A percentile compares a stretch with the other conserved stretches of the same genome.
Evolutionary conservation across 2,797 vertebrate genomes (phyloP).

Genomic region (Philypnodon macrostomus): DNA sequence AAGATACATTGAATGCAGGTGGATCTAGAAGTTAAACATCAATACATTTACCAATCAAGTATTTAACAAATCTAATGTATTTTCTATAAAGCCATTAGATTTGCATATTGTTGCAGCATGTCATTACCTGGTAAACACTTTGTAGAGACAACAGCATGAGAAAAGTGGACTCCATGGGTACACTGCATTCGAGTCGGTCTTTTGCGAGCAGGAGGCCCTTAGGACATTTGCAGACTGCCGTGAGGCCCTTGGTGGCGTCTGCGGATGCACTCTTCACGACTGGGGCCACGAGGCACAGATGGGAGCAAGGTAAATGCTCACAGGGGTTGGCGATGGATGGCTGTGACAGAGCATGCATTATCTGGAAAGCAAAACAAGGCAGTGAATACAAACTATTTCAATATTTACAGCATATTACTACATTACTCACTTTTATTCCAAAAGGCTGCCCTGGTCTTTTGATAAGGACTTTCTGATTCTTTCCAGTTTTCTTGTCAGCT

Average conservation of each 20-base stretch:
- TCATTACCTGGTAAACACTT: constrained; percentile 79
- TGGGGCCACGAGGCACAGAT: constrained; percentile 83
- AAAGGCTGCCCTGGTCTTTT: constrained; percentile 86
- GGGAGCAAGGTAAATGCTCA: constrained; percentile 73
- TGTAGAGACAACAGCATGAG: constrained; percentile 75
- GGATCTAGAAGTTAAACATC: constrained; percentile 69
- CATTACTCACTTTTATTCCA: constrained; percentile 79
- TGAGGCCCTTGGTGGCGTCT: neutral
- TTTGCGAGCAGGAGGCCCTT: constrained; percentile 70
- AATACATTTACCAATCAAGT: too few species aligned
- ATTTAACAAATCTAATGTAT: neutral
- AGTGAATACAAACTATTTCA: neutral
- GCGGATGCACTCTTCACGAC: neutral
- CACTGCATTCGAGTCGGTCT: constrained; percentile 76
- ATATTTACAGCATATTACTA: neutral
- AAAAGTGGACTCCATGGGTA: constrained; percentile 74
- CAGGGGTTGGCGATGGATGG: constrained; percentile 74
- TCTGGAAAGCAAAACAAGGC: constrained; percentile 60
- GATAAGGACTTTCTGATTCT: constrained; percentile 80
- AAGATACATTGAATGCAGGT: constrained; percentile 74
- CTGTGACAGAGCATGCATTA: constrained; percentile 83
- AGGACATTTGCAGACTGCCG: constrained; percentile 82
- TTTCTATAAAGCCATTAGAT: neutral
- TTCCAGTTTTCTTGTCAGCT: constrained; percentile 83
- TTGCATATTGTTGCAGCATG: neutral